A percentile compares a stretch with the other conserved stretches of the same genome.
phyloP scores from a whole-genome alignment of 2,797 vertebrate species.

The Cyprinodon diabolis region DNA sequence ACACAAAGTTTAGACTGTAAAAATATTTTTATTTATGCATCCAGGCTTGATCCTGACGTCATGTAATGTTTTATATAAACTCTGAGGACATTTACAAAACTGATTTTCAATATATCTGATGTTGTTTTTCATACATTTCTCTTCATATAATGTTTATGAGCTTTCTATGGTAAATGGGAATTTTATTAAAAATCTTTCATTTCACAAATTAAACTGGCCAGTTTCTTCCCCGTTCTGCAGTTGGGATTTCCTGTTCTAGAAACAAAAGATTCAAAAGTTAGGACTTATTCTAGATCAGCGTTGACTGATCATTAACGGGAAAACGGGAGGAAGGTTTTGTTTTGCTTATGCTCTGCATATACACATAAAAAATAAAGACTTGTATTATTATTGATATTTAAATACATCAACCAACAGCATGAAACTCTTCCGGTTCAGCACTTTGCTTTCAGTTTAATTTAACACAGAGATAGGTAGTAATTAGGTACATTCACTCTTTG shows the following conservation, averaged over 20 bases:
- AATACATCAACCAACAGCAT: not conserved
- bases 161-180: not conserved
- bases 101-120: not conserved
- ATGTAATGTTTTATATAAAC: not conserved
- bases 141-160: not conserved
- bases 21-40: too few species aligned
- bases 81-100: too few species aligned
- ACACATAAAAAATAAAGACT: not conserved
- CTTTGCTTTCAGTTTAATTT: too few species aligned
- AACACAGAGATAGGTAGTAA: too few species aligned
- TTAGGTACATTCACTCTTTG: too few species aligned
- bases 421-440: too few species aligned
- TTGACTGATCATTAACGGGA: not conserved
- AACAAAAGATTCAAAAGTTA: too few species aligned
- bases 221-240: not conserved
- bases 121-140: not conserved
- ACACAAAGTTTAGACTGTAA: not conserved
- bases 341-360: too few species aligned
- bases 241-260: not conserved
- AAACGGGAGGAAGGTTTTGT: not conserved
- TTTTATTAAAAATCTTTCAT: not conserved
- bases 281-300: not conserved
- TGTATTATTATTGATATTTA: not conserved
- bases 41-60: not conserved
- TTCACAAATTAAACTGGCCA: not conserved